phyloP scores from a whole-genome alignment of 2,113 vertebrate genomes.

The Urocitellus parryii region DNA sequence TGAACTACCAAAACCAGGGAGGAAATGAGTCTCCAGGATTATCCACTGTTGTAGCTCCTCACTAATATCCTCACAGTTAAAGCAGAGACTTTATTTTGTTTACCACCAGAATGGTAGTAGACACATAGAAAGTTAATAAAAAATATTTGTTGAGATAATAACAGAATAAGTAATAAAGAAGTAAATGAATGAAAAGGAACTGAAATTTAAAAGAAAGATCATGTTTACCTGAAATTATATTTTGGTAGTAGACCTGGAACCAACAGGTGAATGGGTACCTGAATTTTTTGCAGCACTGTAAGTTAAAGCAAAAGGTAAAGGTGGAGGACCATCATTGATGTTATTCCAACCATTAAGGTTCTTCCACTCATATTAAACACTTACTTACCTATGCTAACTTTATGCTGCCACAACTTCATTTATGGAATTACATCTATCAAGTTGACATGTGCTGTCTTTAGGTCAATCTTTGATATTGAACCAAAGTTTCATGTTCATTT shows the following conservation, averaged over 20 bases:
- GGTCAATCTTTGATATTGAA: not conserved
- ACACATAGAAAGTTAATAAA: not conserved
- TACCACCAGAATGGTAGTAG: not conserved
- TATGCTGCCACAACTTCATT: not conserved
- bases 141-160: not conserved
- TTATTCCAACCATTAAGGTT: fast-evolving
- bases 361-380: not conserved
- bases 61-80: not conserved
- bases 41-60: not conserved
- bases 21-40: fast-evolving
- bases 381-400: no score
- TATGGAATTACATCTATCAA: no score
- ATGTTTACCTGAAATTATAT: not conserved
- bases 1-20: no score
- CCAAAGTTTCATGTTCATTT: not conserved
- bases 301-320: not conserved
- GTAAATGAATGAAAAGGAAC: not conserved
- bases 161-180: not conserved
- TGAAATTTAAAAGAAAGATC: not conserved
- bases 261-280: not conserved
- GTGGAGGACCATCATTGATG: fast-evolving
- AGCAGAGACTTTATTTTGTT: not conserved
- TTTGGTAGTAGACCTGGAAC: not conserved
- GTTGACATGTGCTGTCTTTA: fast-evolving
- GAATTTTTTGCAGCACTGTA: no score